Percentiles rank a stretch among this genome's conserved stretches.
phyloP scores from a whole-genome alignment of 2,888 invertebrate genomes.

The Abrostola triplasia region DNA sequence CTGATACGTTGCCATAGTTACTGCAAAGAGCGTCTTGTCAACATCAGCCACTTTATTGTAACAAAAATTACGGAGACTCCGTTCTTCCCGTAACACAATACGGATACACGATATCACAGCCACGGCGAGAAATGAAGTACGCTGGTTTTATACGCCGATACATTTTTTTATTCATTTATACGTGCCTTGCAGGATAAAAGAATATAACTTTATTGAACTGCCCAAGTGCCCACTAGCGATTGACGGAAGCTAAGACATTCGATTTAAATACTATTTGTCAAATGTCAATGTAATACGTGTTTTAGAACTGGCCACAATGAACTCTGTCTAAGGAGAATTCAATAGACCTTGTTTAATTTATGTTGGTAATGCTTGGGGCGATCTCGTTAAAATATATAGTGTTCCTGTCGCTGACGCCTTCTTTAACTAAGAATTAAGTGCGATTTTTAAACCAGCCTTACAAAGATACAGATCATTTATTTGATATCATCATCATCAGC shows the following conservation, averaged over 20 bases:
- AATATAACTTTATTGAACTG: background rate
- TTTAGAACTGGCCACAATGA: background rate
- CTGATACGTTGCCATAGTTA: background rate
- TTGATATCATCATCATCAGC: no score
- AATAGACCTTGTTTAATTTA: background rate
- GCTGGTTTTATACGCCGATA: background rate
- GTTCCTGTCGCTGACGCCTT: no score
- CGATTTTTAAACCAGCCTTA: no score
- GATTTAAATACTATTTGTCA: background rate
- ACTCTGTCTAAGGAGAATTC: background rate
- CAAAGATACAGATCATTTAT: no score
- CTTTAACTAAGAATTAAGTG: no score
- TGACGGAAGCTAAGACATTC: background rate
- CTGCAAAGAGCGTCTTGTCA: slow-evolving; percentile 2
- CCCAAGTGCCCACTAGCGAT: background rate
- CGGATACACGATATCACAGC: background rate
- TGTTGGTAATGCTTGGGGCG: background rate
- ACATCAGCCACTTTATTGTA: background rate
- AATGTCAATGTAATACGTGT: background rate
- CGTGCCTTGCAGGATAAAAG: background rate
- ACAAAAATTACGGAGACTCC: background rate
- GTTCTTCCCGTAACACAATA: background rate
- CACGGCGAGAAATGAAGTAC: background rate
- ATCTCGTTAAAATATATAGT: no score
- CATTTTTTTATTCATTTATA: background rate